Base-by-base conservation (phyloP, 2,113 vertebrate genomes). In the Marcusenius ussheri region DNA sequence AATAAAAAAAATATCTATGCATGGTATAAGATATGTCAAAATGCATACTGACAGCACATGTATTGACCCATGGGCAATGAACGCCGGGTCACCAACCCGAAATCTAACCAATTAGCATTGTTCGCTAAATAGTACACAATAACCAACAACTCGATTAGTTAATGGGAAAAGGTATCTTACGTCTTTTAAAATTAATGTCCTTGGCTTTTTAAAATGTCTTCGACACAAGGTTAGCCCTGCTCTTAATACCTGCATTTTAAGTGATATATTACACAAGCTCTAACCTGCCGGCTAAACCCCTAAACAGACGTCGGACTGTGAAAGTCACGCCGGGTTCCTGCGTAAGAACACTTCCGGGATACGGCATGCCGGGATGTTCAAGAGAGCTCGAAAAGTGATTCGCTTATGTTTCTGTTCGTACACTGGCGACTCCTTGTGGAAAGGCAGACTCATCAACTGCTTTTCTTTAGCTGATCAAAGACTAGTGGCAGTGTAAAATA, bases 241-340 rank as follows among this genome's bases (percentile, higher is more conserved):
- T 91, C 91, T 94, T n/a, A 96, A 83, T 3, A 96, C 8, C 62
- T 92, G 93, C 96, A 96, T 96, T 42, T 87, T 94, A 83, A 31
- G 15, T 24, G 19, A 45, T 27, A 3, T 83, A 15, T 21, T 80
- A 21, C 46, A 45, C 66, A n/a, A 85, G 87, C 45, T 9, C 88
- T 21, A 1, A 42, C 3, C 39, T 87, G 45, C 49, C 89, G 50
- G 70, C 91, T 88, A 91, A 74, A 90, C 2, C 88, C 27, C 66
- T 47, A 53, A n/a, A 6, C 8, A 35, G 70, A 88, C 91, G 80
- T 87, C 91, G 74, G 66, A 92, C 91, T 47, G 85, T 96, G 93
- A 96, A 96, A 92, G 96, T 96, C 96, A 96, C 94, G 94, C 95
- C 91, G 94, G 91, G 62, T 66, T 50, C 2, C 89, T 90, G 91